Conservation (phyloP, 2,888 invertebrate species). For the Nycteola revayana region DNA sequence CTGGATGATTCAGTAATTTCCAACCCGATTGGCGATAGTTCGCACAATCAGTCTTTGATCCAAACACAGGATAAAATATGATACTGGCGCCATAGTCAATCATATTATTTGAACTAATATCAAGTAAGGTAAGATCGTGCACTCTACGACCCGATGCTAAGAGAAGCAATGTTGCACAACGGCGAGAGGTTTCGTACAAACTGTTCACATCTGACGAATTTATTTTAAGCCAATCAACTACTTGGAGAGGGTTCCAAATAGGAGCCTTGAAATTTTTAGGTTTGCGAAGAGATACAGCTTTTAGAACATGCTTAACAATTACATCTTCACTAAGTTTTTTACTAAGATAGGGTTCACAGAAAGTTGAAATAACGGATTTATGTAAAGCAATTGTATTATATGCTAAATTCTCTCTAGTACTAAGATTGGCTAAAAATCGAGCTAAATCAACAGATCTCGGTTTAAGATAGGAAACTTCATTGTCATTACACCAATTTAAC, state of each 20-base stretch:
- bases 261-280: conserved; percentile 3
- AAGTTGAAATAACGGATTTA: conserved; percentile 17
- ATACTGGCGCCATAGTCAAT: conserved; percentile 2
- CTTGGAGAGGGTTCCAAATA: conserved; percentile 7
- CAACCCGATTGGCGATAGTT: conserved; percentile 23
- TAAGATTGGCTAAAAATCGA: conserved; percentile 10
- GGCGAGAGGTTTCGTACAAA: conserved; percentile 17
- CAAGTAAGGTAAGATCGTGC: conserved; percentile 27
- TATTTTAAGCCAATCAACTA: conserved; percentile 1
- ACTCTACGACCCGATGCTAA: conserved; percentile 23
- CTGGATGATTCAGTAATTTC: too few relatives aligned
- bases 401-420: conserved; percentile 7
- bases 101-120: conserved; percentile 1
- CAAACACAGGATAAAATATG: conserved; percentile 22
- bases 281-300: background rate
- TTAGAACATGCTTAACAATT: conserved; percentile 9
- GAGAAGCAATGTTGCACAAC: conserved; percentile 14
- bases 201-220: conserved; percentile 5
- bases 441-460: conserved; percentile 7
- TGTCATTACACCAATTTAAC: conserved; percentile 10
- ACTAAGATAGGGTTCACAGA: conserved; percentile 6
- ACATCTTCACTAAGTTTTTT: conserved; percentile 3
- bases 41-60: conserved; percentile 24
- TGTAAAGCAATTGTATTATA: conserved; percentile 15
- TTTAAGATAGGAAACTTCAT: background rate